Evolutionary conservation across 2,113 vertebrate species (phyloP), one percentile per base, ranked within the genome.

Genomic region (Orcinus orca): DNA sequence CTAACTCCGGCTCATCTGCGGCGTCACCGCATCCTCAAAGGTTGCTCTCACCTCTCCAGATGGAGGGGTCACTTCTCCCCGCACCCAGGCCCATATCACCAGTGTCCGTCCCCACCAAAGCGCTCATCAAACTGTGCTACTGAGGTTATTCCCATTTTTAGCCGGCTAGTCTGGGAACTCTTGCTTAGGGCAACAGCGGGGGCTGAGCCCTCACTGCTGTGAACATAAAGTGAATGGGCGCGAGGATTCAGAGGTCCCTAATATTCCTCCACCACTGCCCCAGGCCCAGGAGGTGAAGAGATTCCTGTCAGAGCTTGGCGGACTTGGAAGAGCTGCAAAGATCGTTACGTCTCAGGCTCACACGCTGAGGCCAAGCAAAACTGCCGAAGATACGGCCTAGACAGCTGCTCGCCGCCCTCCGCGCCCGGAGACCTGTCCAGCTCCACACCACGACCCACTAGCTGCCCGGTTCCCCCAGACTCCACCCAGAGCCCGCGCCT

Each of bases 391-490:
- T 60, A 21, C 5, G 5, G 53, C 29, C 53, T 38, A 38, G 6
- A 76, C 12, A 26, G 36, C 31, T 44, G 20, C 67, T 85, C 38
- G 26, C 55, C 36, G 6, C 55, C 58, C 21, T 68, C 26, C 7
- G 50, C n/a, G 11, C 26, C 38, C 20, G 10, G 53, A 63, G 21
- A 85, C 41, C 17, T 4, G 21, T 80, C 73, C 47, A 31, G 26
- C 44, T 60, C 33, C 6, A 36, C 2, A 0, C 12, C 23, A 5
- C 0, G 15, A n/a, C 47, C 31, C 47, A 6, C 60, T 18, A 6
- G 0, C 5, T 5, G 2, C 29, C 20, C 0, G 5, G 6, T 25
- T 18, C 5, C 7, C 23, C 50, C 0, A 1, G 0, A 47, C 36
- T 7, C 33, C 18, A 21, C 63, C 88, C 9, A 33, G 50, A 25